Evolutionary conservation across 1,140 invertebrate genomes (phyloP).

Genomic region (Lepidostoma basale): DNA sequence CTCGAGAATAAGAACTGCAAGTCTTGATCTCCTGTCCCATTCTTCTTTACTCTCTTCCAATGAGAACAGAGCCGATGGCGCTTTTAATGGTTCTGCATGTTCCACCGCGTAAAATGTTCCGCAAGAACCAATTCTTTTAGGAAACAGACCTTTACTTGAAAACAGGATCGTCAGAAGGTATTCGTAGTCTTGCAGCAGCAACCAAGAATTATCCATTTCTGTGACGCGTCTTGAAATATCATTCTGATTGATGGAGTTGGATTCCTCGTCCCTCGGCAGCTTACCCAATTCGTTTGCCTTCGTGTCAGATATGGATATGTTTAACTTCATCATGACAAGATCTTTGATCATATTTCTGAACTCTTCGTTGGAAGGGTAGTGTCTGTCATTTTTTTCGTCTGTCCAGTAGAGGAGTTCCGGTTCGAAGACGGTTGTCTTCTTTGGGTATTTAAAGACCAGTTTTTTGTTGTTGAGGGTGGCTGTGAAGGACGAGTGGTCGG

Average conservation of each 20-base stretch:
- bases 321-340: slow-evolving; percentile 60
- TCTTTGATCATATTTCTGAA: slow-evolving; percentile 61
- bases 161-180: slow-evolving; percentile 67
- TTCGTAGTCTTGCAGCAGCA: slow-evolving; percentile 69
- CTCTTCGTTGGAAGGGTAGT: slow-evolving; percentile 61
- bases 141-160: slow-evolving; percentile 66
- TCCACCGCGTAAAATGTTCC: slow-evolving; percentile 67
- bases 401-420: slow-evolving; percentile 57
- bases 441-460: slow-evolving; percentile 64
- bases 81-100: slow-evolving; percentile 60
- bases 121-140: slow-evolving; percentile 70
- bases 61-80: slow-evolving; percentile 51
- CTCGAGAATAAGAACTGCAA: slow-evolving; percentile 67
- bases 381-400: slow-evolving; percentile 59
- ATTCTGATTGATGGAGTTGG: not conserved
- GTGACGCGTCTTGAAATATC: slow-evolving; percentile 34
- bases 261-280: slow-evolving; percentile 53
- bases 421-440: slow-evolving; percentile 46
- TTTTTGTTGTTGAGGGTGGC: slow-evolving; percentile 60
- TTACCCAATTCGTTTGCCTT: slow-evolving; percentile 57
- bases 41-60: slow-evolving; percentile 52
- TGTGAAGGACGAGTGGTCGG: slow-evolving; percentile 65
- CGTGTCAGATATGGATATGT: slow-evolving; percentile 57
- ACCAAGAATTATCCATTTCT: slow-evolving; percentile 70
- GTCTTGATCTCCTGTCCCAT: slow-evolving; percentile 60